Evolutionary conservation across 53 echinoderm and acorn worm genomes (phyloP).

Genomic region (Zoroaster sp.): DNA sequence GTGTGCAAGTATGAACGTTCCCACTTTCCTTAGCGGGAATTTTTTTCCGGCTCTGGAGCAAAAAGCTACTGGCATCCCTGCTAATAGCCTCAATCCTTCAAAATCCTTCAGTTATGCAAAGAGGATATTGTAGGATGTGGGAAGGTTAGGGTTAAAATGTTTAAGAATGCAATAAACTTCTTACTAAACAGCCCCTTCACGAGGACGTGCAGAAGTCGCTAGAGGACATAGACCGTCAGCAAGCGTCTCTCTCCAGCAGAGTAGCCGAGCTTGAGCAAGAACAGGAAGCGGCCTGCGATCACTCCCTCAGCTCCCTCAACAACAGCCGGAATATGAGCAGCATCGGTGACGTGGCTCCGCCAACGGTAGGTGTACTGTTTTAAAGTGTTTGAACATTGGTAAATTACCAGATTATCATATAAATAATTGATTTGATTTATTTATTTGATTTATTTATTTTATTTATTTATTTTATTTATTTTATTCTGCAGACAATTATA

Average conservation of each 20-base stretch:
- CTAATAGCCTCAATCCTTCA: no score
- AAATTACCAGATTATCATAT: not conserved
- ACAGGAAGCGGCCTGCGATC: not conserved
- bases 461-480: not conserved
- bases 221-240: slow-evolving; percentile 60
- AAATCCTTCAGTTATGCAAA: no score
- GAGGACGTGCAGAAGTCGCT: slow-evolving; percentile 65
- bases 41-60: no score
- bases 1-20: no score
- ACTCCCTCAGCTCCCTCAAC: slow-evolving; percentile 1
- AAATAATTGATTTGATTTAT: not conserved
- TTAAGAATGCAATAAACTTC: no score
- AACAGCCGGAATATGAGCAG: not conserved
- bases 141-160: no score
- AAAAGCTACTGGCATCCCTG: no score
- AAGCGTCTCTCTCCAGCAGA: slow-evolving; percentile 47
- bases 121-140: no score
- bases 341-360: not conserved
- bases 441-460: not conserved
- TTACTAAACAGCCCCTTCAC: slow-evolving; percentile 59
- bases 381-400: no score
- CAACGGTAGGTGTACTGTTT: not conserved
- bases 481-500: no score
- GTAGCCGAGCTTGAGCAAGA: slow-evolving; percentile 42
- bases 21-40: no score